Conservation (phyloP, 1,140 invertebrate species). For the Bombyx mandarina region DNA sequence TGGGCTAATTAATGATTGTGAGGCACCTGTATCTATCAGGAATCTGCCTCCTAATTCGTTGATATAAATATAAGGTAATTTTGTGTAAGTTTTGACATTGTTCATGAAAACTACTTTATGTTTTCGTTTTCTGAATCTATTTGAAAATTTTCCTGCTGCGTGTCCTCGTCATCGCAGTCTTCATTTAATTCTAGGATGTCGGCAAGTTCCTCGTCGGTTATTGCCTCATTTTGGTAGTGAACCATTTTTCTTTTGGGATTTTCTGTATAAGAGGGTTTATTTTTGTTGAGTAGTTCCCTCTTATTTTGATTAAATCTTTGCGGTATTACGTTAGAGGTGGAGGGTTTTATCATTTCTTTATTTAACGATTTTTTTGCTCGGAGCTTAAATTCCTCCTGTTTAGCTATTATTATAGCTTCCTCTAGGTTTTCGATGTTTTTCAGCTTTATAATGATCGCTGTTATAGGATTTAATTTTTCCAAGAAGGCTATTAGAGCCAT, state of each 20-base stretch:
- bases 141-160: constrained; percentile 9
- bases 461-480: not conserved
- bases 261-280: not conserved
- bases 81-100: constrained; percentile 10
- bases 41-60: constrained; percentile 20
- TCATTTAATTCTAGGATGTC: not conserved
- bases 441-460: not conserved
- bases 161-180: not conserved
- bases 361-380: not conserved
- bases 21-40: constrained; percentile 23
- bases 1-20: constrained; percentile 16
- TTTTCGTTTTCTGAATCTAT: constrained; percentile 1
- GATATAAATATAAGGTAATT: constrained; percentile 18
- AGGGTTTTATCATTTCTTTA: not conserved
- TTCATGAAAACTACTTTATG: constrained; percentile 5
- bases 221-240: constrained; percentile 1
- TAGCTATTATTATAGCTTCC: not conserved
- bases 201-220: not conserved
- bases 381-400: not conserved
- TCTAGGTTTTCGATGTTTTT: not conserved
- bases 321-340: not conserved
- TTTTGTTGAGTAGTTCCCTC: not conserved
- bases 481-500: not conserved
- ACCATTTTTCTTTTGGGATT: not conserved
- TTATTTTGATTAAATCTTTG: not conserved